Evolutionary conservation across 1,140 invertebrate species (phyloP).

Genomic region (Cataglyphis hispanica): DNA sequence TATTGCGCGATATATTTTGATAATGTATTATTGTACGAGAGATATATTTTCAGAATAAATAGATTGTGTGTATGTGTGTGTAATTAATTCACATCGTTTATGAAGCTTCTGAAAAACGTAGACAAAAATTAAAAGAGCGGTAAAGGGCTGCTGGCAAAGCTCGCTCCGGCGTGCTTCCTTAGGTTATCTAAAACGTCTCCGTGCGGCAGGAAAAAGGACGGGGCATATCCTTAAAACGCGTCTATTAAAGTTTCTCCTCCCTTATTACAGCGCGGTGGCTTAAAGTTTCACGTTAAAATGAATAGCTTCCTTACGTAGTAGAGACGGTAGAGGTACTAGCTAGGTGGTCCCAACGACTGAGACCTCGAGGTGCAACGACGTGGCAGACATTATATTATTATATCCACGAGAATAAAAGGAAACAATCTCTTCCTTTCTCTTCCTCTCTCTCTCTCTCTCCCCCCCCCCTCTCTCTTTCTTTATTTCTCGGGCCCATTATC

Average conservation of each 20-base stretch:
- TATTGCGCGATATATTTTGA: not conserved
- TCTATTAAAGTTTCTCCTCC: slow-evolving; percentile 76
- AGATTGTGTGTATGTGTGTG: not conserved
- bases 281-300: slow-evolving; percentile 82
- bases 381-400: slow-evolving; percentile 77
- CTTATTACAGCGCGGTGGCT: slow-evolving; percentile 70
- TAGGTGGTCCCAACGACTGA: slow-evolving; percentile 5
- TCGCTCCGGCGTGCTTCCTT: not conserved
- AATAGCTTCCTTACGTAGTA: slow-evolving; percentile 70
- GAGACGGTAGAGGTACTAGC: slow-evolving; percentile 7
- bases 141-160: not conserved
- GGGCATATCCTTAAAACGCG: slow-evolving; percentile 69
- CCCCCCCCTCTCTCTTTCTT: too few species aligned
- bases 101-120: not conserved
- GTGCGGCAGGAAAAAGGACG: slow-evolving; percentile 39
- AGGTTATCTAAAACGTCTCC: slow-evolving; percentile 55
- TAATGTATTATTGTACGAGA: not conserved
- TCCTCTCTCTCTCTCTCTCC: too few species aligned
- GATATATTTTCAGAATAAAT: slow-evolving; percentile 16
- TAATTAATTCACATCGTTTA: not conserved
- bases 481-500: slow-evolving; percentile 71
- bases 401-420: slow-evolving; percentile 79
- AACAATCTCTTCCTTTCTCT: slow-evolving; percentile 70
- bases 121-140: slow-evolving; percentile 29
- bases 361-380: slow-evolving; percentile 62